These are phyloP conservation scores for Ammodytes dubius DNA, from an alignment of 2,113 vertebrate genomes.

Conservation along the genomic window DNA sequence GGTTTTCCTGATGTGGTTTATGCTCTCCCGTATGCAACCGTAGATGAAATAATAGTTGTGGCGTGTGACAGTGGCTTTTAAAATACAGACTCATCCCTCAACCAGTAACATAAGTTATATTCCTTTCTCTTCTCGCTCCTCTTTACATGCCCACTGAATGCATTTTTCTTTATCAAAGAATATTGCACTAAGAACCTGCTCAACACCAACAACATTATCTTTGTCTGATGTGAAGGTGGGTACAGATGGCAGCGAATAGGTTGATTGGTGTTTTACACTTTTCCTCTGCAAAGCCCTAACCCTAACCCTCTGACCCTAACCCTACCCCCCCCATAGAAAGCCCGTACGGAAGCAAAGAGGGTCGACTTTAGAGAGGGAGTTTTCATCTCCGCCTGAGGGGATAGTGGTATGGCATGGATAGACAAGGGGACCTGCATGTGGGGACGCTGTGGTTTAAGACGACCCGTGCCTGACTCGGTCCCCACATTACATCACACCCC, in stretches of 20 bases:
- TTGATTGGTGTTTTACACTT: slow-evolving; percentile 68
- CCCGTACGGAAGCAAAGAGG: slow-evolving; percentile 27
- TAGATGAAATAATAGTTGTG: not conserved
- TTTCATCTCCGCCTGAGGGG: slow-evolving; percentile 63
- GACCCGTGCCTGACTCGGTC: slow-evolving; percentile 5
- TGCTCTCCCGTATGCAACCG: slow-evolving; percentile 6
- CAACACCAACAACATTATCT: slow-evolving; percentile 34
- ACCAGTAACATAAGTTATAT: slow-evolving; percentile 27
- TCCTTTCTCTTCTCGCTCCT: slow-evolving; percentile 9
- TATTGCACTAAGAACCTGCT: slow-evolving; percentile 45
- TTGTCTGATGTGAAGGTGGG: slow-evolving; percentile 54
- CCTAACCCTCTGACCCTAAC: too few species aligned
- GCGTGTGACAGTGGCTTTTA: slow-evolving; percentile 19
- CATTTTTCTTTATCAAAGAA: slow-evolving; percentile 46
- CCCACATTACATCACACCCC: slow-evolving; percentile 38
- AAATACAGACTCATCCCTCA: slow-evolving; percentile 37
- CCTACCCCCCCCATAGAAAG: slow-evolving; percentile 37
- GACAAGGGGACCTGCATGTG: slow-evolving; percentile 40
- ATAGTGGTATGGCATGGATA: slow-evolving; percentile 60
- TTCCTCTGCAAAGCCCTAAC: slow-evolving; percentile 33
- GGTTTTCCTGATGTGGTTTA: slow-evolving; percentile 21
- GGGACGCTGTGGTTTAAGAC: slow-evolving; percentile 11
- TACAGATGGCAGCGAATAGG: slow-evolving; percentile 75
- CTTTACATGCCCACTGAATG: slow-evolving; percentile 35
- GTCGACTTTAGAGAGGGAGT: slow-evolving; percentile 56